These are phyloP conservation scores for Paraplagusia blochii DNA, from an alignment of 2,113 vertebrate species.

Conservation along the genomic window DNA sequence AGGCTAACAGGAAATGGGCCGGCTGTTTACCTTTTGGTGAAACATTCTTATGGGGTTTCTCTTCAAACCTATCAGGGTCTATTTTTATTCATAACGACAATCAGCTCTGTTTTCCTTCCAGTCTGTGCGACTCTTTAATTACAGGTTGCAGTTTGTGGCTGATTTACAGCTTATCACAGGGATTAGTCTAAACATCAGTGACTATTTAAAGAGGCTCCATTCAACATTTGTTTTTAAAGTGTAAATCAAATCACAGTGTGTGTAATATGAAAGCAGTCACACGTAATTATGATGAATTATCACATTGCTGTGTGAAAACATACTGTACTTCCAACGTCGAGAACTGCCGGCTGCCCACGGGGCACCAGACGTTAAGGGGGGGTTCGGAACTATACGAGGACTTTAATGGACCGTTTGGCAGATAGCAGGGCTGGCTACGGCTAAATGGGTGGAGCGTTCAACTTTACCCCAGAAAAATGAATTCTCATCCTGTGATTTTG, in stretches of 20 bases:
- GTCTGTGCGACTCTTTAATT: slow-evolving; percentile 7
- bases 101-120: slow-evolving; percentile 20
- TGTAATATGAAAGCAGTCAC: background rate
- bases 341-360: background rate
- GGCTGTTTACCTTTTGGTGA: slow-evolving; percentile 19
- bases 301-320: background rate
- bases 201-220: background rate
- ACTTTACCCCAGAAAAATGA: too few relatives aligned
- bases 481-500: too few relatives aligned
- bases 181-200: background rate
- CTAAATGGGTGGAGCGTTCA: too few relatives aligned
- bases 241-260: background rate
- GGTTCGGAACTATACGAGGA: background rate
- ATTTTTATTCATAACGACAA: slow-evolving; percentile 25
- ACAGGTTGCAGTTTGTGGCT: slow-evolving; percentile 15
- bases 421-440: background rate
- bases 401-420: background rate
- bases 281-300: background rate
- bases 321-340: background rate
- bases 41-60: slow-evolving; percentile 17
- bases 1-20: slow-evolving; percentile 29
- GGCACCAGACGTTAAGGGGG: background rate
- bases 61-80: slow-evolving; percentile 28
- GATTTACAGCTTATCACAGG: slow-evolving; percentile 5
- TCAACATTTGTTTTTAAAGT: background rate